These are phyloP conservation scores for Athalia cordata DNA, from an alignment of 2,888 invertebrate species.

Conservation along the genomic window DNA sequence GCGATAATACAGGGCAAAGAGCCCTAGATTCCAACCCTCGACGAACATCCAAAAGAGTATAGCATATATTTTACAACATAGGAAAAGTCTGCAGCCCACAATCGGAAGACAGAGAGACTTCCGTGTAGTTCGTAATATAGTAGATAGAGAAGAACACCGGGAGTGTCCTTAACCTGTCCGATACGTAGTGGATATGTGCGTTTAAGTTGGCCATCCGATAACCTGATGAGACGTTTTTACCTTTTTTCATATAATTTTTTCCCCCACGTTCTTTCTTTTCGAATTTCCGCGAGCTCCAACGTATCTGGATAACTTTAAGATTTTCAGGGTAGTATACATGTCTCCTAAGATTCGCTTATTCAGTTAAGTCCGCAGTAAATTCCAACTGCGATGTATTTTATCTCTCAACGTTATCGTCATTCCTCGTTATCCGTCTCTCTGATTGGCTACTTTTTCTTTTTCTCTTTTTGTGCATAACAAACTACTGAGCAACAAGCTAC, in stretches of 20 bases:
- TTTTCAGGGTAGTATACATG: neutral
- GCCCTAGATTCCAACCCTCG: conserved; percentile 38
- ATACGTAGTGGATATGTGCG: neutral
- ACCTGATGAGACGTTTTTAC: neutral
- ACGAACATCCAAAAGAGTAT: neutral
- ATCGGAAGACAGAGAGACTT: conserved; percentile 27
- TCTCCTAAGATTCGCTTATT: neutral
- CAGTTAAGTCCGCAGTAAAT: neutral
- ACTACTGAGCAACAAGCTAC: conserved; percentile 22
- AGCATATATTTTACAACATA: no score
- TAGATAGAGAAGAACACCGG: conserved; percentile 21
- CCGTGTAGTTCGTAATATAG: neutral
- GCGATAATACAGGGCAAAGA: conserved; percentile 57
- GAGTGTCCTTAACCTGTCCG: conserved; percentile 18
- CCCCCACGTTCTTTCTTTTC: neutral
- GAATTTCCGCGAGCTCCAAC: neutral
- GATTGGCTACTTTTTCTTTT: conserved; percentile 5
- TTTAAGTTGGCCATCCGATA: conserved; percentile 4
- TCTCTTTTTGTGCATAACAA: neutral
- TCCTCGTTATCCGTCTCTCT: conserved; percentile 1
- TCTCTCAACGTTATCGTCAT: neutral
- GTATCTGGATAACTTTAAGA: neutral
- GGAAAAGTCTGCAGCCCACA: conserved; percentile 10
- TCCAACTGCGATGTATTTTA: neutral
- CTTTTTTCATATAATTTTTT: neutral